These are phyloP conservation scores for Passer domesticus DNA, from an alignment of 2,113 vertebrate genomes.

Conservation along the genomic window DNA sequence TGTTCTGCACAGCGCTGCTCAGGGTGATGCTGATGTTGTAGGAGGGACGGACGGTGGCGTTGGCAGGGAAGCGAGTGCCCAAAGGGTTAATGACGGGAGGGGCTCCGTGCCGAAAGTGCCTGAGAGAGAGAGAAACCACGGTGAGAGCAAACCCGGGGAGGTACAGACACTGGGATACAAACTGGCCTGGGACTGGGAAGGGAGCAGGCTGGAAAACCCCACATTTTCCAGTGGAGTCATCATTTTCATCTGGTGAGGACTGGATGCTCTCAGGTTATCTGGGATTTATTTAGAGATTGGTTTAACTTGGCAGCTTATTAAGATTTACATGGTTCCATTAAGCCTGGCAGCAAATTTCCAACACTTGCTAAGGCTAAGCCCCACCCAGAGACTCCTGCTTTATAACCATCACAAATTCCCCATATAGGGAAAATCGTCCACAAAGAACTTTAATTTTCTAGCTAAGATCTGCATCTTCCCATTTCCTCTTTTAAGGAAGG, in stretches of 20 bases:
- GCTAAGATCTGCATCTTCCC: neutral
- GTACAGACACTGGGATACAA: neutral
- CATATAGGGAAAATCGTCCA: neutral
- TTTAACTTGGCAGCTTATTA: slow-evolving; percentile 41
- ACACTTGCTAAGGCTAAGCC: neutral
- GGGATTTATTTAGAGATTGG: slow-evolving; percentile 17
- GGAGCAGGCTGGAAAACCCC: neutral
- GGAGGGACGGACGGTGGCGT: slow-evolving; percentile 72
- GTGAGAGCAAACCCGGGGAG: rapidly evolving
- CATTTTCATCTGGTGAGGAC: neutral
- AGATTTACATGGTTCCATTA: slow-evolving; percentile 18
- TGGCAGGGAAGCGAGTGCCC: slow-evolving; percentile 78
- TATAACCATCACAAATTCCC: neutral
- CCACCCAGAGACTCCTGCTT: neutral
- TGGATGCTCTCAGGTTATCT: neutral
- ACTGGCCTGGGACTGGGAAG: neutral
- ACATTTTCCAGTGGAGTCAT: neutral
- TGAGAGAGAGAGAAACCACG: slow-evolving; percentile 12
- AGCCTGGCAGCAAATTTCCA: slow-evolving; percentile 34
- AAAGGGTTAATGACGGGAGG: slow-evolving; percentile 91
- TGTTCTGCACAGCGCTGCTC: slow-evolving; percentile 52
- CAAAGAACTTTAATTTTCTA: neutral
- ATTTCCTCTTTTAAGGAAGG: neutral
- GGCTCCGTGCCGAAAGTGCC: slow-evolving; percentile 87
- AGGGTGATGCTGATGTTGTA: slow-evolving; percentile 77